Conservation (phyloP, 2,888 invertebrate species). For the Eumacrocentrus americanus region DNA sequence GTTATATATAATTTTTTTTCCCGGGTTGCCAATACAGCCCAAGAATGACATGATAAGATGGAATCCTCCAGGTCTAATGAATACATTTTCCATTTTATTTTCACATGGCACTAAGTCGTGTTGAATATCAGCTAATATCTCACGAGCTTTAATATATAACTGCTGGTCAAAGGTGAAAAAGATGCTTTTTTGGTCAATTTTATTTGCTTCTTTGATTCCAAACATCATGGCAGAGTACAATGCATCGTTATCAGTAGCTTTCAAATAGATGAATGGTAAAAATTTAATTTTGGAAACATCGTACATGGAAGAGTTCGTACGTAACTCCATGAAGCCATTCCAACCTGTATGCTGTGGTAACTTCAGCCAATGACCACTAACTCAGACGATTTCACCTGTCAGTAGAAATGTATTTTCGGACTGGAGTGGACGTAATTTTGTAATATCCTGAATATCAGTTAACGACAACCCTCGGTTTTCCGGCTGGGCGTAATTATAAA, state of each 20-base stretch:
- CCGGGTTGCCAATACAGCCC: too few relatives aligned
- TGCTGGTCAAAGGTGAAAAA: conserved; percentile 18
- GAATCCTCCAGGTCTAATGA: conserved; percentile 19
- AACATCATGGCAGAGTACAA: not conserved
- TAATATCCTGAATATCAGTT: not conserved
- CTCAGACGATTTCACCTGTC: not conserved
- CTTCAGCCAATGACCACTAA: not conserved
- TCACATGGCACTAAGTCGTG: not conserved
- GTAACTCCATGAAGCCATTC: conserved; percentile 16
- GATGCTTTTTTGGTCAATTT: not conserved
- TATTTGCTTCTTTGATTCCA: not conserved
- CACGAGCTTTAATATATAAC: conserved; percentile 17
- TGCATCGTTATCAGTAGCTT: not conserved
- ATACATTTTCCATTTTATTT: not conserved
- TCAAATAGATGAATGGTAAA: conserved; percentile 6
- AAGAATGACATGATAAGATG: conserved; percentile 22
- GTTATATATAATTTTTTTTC: too few relatives aligned
- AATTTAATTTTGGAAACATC: not conserved
- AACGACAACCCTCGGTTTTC: not conserved
- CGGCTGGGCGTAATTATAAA: conserved; percentile 28
- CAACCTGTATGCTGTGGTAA: not conserved
- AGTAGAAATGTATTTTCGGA: not conserved
- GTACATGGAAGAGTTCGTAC: not conserved
- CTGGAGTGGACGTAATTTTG: not conserved
- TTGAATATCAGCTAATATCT: conserved; percentile 6